Percentiles rank a stretch among this genome's conserved stretches.
These are phyloP conservation scores for Myotis daubentonii DNA, from an alignment of 2,797 vertebrate genomes.

Conservation along the genomic window DNA sequence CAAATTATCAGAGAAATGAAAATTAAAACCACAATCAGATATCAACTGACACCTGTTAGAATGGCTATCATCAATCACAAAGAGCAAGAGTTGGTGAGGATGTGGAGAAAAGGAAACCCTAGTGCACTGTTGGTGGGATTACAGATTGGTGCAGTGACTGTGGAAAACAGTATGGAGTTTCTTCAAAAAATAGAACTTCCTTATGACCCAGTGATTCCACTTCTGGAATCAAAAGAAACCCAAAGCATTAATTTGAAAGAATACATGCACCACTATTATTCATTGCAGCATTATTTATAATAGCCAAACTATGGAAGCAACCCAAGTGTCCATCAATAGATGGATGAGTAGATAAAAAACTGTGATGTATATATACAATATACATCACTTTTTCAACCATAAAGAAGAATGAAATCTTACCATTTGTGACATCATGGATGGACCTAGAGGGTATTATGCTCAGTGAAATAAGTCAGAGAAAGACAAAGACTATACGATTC, in stretches of 20 bases:
- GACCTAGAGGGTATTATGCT: neutral
- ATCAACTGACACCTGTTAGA: neutral
- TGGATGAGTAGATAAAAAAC: neutral
- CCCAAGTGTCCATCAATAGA: neutral
- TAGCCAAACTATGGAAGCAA: neutral
- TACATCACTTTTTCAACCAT: neutral
- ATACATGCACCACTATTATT: neutral
- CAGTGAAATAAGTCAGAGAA: too few species aligned
- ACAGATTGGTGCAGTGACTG: neutral
- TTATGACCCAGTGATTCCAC: neutral
- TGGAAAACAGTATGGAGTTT: neutral
- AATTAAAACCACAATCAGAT: neutral
- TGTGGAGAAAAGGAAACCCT: neutral
- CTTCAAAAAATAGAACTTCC: neutral
- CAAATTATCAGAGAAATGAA: neutral
- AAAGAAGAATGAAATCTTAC: neutral
- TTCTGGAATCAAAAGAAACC: neutral
- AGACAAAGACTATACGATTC: too few species aligned
- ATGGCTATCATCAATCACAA: neutral
- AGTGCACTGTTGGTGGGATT: neutral
- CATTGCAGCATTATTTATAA: neutral
- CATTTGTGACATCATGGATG: neutral
- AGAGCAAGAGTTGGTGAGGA: neutral
- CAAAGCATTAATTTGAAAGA: neutral
- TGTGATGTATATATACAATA: neutral